Evolutionary conservation across 2,113 vertebrate genomes (phyloP).

Genomic region (Hiodon alosoides): DNA sequence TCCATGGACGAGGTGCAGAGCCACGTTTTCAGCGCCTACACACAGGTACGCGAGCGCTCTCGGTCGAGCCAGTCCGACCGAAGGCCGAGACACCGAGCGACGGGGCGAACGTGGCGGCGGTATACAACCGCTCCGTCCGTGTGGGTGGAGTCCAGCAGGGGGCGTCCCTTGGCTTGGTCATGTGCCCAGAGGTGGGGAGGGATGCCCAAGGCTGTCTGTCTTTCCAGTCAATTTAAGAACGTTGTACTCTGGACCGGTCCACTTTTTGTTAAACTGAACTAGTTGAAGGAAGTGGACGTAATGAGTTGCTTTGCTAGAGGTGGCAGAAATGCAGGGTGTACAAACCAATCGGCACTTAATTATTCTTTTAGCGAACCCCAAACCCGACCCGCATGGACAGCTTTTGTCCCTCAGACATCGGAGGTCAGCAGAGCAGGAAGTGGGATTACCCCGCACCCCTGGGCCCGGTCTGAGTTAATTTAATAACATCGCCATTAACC

Average conservation of each 20-base stretch:
- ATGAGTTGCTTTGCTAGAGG: background rate
- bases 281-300: too few species aligned
- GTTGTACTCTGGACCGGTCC: too few species aligned
- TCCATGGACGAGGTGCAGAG: constrained; percentile 98
- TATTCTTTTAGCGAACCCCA: constrained; percentile 77
- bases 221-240: too few species aligned
- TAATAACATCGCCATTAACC: constrained; percentile 89
- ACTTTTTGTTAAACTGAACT: too few species aligned
- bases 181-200: too few species aligned
- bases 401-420: constrained; percentile 87
- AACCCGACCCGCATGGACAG: constrained; percentile 62
- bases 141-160: too few species aligned
- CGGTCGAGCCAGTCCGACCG: background rate
- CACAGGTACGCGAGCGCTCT: constrained; percentile 68
- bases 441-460: constrained; percentile 63
- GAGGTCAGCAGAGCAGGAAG: constrained; percentile 92
- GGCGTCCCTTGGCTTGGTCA: too few species aligned
- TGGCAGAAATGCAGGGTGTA: constrained; percentile 22
- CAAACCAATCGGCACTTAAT: constrained; percentile 57
- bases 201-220: too few species aligned
- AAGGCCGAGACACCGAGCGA: background rate
- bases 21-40: constrained; percentile 93
- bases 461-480: constrained; percentile 72
- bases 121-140: too few species aligned
- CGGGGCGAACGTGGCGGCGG: too few species aligned